A percentile compares a stretch with the other conserved stretches of the same genome.
Evolutionary conservation across 2,888 invertebrate species (phyloP).

Genomic region (Sphecodes monilicornis): DNA sequence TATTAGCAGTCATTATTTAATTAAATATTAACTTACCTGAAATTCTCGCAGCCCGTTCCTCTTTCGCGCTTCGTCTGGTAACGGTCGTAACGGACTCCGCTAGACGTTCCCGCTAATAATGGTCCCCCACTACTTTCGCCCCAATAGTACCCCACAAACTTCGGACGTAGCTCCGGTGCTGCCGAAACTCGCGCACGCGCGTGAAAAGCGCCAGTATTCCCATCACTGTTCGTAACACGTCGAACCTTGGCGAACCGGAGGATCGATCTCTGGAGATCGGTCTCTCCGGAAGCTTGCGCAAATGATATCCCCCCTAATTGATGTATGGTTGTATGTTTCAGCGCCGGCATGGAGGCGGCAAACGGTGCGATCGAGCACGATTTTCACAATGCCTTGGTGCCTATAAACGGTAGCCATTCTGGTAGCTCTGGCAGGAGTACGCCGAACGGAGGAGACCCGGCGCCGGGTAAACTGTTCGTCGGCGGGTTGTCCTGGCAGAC

Average conservation of each 20-base stretch:
- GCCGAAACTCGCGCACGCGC: too few species aligned
- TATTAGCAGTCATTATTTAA: too few species aligned
- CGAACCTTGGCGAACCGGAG: not conserved
- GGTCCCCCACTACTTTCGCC: too few species aligned
- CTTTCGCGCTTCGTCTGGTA: too few species aligned
- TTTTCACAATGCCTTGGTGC: constrained; percentile 84
- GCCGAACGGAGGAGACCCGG: constrained; percentile 89
- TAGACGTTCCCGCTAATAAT: too few species aligned
- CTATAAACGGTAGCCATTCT: constrained; percentile 86
- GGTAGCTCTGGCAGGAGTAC: constrained; percentile 91
- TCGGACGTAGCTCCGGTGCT: too few species aligned
- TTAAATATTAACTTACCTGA: too few species aligned
- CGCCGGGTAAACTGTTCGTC: constrained; percentile 95
- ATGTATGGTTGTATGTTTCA: constrained; percentile 75
- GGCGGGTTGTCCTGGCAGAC: constrained; percentile 98
- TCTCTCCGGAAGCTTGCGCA: not conserved
- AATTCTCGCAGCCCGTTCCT: too few species aligned
- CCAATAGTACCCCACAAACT: too few species aligned
- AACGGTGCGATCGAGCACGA: constrained; percentile 86
- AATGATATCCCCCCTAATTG: not conserved
- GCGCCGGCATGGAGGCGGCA: constrained; percentile 86
- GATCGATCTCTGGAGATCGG: not conserved
- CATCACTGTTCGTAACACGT: too few species aligned
- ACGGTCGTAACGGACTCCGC: too few species aligned
- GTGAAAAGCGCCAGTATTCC: too few species aligned